A percentile compares a stretch with the other conserved stretches of the same genome.
Evolutionary conservation across 2,113 vertebrate species (phyloP).

Genomic region (Rhynchomys soricoides): DNA sequence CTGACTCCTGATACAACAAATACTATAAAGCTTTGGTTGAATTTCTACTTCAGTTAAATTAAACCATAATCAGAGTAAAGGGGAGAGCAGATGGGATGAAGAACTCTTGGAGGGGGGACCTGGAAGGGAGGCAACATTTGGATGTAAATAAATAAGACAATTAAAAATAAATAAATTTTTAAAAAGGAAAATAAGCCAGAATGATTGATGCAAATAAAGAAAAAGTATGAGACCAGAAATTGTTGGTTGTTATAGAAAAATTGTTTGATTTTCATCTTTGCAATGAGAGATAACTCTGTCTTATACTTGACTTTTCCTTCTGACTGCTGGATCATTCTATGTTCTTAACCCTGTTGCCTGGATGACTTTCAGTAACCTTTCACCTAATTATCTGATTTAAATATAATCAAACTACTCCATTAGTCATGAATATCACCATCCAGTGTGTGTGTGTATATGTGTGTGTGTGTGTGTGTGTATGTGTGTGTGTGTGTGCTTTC

Average conservation of each 20-base stretch:
- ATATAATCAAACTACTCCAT: neutral
- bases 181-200: too few relatives aligned
- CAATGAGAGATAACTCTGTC: neutral
- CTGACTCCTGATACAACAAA: neutral
- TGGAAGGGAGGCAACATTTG: too few relatives aligned
- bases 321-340: neutral
- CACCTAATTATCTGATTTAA: neutral
- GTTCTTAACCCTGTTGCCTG: neutral
- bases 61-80: neutral
- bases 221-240: neutral
- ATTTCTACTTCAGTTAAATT: neutral
- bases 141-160: too few relatives aligned
- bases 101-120: too few relatives aligned
- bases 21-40: neutral
- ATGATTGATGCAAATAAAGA: too few relatives aligned
- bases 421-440: neutral
- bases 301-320: neutral
- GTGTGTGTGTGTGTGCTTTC: neutral
- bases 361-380: neutral
- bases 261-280: neutral
- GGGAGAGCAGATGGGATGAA: too few relatives aligned
- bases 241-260: accelerated
- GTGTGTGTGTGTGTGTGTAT: too few relatives aligned
- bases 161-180: too few relatives aligned
- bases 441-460: neutral